A percentile compares a stretch with the other conserved stretches of the same genome.
Conservation (phyloP, 2,888 invertebrate genomes). For the Torymus auratus region DNA sequence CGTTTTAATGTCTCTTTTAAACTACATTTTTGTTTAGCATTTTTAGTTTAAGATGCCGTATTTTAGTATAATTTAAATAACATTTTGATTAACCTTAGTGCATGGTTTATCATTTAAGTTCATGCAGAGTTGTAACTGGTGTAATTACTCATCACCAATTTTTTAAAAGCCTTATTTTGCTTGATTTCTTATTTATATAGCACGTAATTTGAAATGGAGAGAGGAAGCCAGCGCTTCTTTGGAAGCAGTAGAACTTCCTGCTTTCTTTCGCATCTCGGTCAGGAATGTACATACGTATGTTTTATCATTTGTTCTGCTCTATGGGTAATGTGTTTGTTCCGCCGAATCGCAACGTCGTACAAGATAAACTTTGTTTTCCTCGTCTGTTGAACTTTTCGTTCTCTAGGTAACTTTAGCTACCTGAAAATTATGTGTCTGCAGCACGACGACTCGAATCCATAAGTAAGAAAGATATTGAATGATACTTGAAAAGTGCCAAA, state of each 20-base stretch:
- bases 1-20: conserved; percentile 29
- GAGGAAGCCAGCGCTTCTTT: conserved; percentile 4
- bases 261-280: conserved; percentile 26
- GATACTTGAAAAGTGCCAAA: conserved; percentile 35
- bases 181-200: conserved; percentile 2
- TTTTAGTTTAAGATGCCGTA: conserved; percentile 36
- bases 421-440: conserved; percentile 51
- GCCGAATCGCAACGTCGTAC: conserved; percentile 24
- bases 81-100: conserved; percentile 25
- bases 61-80: conserved; percentile 23
- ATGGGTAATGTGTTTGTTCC: conserved; percentile 27
- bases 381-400: neutral
- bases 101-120: conserved; percentile 14
- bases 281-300: conserved; percentile 14
- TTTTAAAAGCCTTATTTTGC: neutral
- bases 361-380: conserved; percentile 22
- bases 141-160: neutral
- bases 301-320: neutral
- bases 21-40: conserved; percentile 32
- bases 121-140: neutral
- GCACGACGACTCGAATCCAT: conserved; percentile 41
- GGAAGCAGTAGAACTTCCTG: neutral
- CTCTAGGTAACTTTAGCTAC: conserved; percentile 21
- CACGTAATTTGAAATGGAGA: conserved; percentile 53
- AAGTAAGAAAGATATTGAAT: conserved; percentile 3